phyloP scores from a whole-genome alignment of 2,888 invertebrate genomes.

The Colletes collaris region DNA sequence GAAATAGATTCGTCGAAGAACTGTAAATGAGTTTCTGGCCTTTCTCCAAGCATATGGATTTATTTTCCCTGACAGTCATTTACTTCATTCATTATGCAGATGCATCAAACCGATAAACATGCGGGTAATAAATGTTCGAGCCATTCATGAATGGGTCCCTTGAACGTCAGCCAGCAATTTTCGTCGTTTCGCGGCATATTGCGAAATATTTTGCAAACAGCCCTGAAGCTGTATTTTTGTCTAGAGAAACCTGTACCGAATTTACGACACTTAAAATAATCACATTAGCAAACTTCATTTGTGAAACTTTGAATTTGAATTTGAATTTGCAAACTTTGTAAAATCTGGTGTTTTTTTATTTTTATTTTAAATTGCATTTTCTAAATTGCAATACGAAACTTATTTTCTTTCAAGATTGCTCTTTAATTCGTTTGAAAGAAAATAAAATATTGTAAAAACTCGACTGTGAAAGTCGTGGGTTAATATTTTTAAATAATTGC shows the following conservation, averaged over 20 bases:
- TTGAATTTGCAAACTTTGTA: not conserved
- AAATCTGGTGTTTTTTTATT: too few species aligned
- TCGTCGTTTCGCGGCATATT: not conserved
- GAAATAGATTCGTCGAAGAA: constrained; percentile 5
- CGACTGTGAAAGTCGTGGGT: too few species aligned
- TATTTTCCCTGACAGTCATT: constrained; percentile 25
- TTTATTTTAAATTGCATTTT: too few species aligned
- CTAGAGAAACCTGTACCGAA: not conserved
- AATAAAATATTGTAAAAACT: too few species aligned
- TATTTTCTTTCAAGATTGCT: too few species aligned
- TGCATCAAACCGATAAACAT: constrained; percentile 31
- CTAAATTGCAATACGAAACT: too few species aligned
- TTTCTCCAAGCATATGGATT: constrained; percentile 24
- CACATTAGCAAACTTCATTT: too few species aligned
- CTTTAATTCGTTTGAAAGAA: too few species aligned
- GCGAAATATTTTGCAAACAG: not conserved
- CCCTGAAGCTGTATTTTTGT: not conserved
- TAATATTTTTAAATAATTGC: too few species aligned
- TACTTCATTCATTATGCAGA: constrained; percentile 34
- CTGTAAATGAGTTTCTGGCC: constrained; percentile 32
- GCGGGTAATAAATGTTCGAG: constrained; percentile 13
- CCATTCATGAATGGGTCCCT: constrained; percentile 21
- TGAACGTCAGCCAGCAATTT: constrained; percentile 34
- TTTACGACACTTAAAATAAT: not conserved
- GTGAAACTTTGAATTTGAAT: too few species aligned